Evolutionary conservation across 2,888 invertebrate genomes (phyloP).

Genomic region (Latheticus oryzae): DNA sequence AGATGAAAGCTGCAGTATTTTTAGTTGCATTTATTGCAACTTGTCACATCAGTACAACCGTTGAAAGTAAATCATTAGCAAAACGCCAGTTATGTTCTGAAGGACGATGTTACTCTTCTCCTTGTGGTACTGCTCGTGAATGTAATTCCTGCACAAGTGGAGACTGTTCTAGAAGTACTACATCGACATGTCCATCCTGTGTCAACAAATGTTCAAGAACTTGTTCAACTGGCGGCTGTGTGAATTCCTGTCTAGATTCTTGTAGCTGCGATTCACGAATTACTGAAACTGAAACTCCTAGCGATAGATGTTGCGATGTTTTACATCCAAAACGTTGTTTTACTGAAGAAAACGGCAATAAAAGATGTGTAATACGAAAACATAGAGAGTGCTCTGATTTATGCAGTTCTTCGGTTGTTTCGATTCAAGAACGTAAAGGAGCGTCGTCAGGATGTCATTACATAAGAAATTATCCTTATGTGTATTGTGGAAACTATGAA

Average conservation of each 20-base stretch:
- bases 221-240: conserved; percentile 1
- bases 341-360: conserved; percentile 10
- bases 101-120: too few relatives aligned
- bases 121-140: too few relatives aligned
- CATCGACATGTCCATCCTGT: background rate
- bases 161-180: too few relatives aligned
- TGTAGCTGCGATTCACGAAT: conserved; percentile 3
- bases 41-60: too few relatives aligned
- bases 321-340: conserved; percentile 14
- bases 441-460: conserved; percentile 12
- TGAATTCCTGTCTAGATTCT: conserved; percentile 1
- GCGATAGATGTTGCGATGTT: conserved; percentile 6
- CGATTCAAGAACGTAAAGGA: conserved; percentile 10
- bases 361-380: conserved; percentile 9
- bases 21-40: too few relatives aligned
- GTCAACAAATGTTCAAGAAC: conserved; percentile 3
- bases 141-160: too few relatives aligned
- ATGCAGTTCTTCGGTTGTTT: conserved; percentile 16
- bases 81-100: too few relatives aligned
- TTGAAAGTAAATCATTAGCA: too few relatives aligned
- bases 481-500: conserved; percentile 23
- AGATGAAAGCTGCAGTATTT: too few relatives aligned
- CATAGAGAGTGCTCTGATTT: conserved; percentile 20
- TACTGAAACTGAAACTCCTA: background rate
- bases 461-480: conserved; percentile 16